Percentiles rank a stretch among this genome's conserved stretches.
Evolutionary conservation across 2,888 invertebrate genomes (phyloP).

Genomic region (Thumatha senex): DNA sequence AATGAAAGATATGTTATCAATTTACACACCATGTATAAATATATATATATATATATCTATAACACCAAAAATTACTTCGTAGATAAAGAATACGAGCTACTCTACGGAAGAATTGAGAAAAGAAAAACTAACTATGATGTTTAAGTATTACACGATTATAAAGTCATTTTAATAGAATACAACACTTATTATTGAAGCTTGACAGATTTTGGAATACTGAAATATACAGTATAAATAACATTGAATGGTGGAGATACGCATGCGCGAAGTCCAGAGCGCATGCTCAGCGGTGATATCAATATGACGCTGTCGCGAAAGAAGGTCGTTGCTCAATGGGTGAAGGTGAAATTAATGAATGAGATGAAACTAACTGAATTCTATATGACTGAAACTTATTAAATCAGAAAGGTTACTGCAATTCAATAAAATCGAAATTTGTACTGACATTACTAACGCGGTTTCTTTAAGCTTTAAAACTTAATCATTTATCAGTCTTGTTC

Average conservation of each 20-base stretch:
- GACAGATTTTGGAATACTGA: constrained; percentile 60
- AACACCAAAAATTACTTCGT: no score
- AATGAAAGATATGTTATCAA: constrained; percentile 19
- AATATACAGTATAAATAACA: constrained; percentile 66
- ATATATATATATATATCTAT: constrained; percentile 15
- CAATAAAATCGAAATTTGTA: no score
- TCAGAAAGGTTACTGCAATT: no score
- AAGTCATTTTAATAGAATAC: constrained; percentile 47
- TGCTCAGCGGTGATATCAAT: constrained; percentile 66
- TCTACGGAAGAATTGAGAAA: constrained; percentile 33
- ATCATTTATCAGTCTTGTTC: no score
- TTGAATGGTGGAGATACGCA: constrained; percentile 51
- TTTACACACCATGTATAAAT: no score
- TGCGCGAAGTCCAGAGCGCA: constrained; percentile 56
- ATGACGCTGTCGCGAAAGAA: constrained; percentile 60
- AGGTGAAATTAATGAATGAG: constrained; percentile 71
- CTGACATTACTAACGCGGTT: no score
- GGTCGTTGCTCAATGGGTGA: constrained; percentile 67
- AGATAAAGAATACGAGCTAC: neutral
- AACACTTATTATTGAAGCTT: constrained; percentile 62
- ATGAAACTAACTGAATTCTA: constrained; percentile 24
- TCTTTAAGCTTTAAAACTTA: no score
- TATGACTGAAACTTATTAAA: constrained; percentile 6
- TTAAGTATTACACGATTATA: constrained; percentile 28
- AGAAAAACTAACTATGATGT: constrained; percentile 34